Conservation (phyloP, 2,888 invertebrate genomes). For the Philhelius pedissequus region DNA sequence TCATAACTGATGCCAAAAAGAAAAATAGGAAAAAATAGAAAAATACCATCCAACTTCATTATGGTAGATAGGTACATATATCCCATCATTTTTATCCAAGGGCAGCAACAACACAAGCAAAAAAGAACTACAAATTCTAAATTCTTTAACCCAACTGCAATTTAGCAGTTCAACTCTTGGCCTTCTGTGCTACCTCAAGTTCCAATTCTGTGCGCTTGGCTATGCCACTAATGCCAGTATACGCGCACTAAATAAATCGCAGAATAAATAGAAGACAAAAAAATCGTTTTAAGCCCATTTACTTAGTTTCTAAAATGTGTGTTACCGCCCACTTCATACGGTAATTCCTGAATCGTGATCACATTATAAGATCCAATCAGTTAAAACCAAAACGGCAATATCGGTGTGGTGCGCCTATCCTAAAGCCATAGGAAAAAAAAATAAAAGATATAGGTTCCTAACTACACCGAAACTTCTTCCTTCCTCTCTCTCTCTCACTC, state of each 20-base stretch:
- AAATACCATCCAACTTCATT: background rate
- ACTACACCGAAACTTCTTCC: constrained; percentile 20
- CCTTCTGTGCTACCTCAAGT: constrained; percentile 57
- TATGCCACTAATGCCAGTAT: background rate
- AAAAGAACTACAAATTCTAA: background rate
- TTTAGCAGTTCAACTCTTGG: constrained; percentile 54
- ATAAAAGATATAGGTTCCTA: constrained; percentile 11
- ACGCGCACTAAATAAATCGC: constrained; percentile 51
- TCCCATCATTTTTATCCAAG: constrained; percentile 49
- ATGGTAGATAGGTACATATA: background rate
- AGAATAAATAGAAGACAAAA: constrained; percentile 49
- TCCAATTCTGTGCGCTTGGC: constrained; percentile 13
- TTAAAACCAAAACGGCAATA: constrained; percentile 66
- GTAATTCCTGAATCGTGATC: constrained; percentile 78
- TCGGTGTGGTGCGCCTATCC: constrained; percentile 59
- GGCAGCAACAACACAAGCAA: constrained; percentile 8
- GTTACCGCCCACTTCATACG: constrained; percentile 78
- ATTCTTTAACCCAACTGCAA: constrained; percentile 33
- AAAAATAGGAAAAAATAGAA: background rate
- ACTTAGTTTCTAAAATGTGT: constrained; percentile 69
- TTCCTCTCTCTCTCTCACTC: background rate
- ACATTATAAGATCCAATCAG: constrained; percentile 77
- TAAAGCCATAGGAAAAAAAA: constrained; percentile 22
- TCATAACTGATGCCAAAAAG: constrained; percentile 13
- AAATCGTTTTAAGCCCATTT: constrained; percentile 66